Evolutionary conservation across 2,888 invertebrate species (phyloP).

Genomic region (Sthenelais limicola): DNA sequence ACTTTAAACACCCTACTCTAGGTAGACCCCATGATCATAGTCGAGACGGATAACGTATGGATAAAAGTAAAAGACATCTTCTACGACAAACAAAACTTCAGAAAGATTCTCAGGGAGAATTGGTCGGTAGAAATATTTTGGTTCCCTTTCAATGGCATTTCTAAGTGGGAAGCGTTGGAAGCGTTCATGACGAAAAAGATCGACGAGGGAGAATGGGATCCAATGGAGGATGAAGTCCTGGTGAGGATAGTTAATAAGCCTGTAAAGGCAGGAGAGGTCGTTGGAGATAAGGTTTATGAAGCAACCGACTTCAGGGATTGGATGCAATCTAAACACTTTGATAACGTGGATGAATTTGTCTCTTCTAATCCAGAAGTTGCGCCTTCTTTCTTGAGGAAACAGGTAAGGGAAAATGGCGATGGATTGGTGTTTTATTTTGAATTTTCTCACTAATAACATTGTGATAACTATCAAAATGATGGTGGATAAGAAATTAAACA

Average conservation of each 20-base stretch:
- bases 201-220: constrained; percentile 24
- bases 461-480: too few species aligned
- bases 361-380: neutral
- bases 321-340: neutral
- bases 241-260: constrained; percentile 17
- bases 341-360: neutral
- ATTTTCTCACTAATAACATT: too few species aligned
- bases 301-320: neutral
- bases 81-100: neutral
- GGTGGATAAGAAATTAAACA: too few species aligned
- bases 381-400: constrained; percentile 2
- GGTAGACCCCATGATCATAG: constrained; percentile 18
- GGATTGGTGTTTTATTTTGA: too few species aligned
- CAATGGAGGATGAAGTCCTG: constrained; percentile 24
- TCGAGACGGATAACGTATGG: constrained; percentile 12
- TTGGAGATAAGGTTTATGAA: neutral
- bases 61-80: constrained; percentile 26
- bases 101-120: neutral
- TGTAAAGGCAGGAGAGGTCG: neutral
- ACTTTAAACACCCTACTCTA: neutral
- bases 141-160: constrained; percentile 27
- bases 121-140: constrained; percentile 27
- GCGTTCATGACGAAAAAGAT: neutral
- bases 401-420: too few species aligned
- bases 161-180: neutral